Base-by-base conservation (phyloP, 2,888 invertebrate species). In the Bellardia pandia region DNA sequence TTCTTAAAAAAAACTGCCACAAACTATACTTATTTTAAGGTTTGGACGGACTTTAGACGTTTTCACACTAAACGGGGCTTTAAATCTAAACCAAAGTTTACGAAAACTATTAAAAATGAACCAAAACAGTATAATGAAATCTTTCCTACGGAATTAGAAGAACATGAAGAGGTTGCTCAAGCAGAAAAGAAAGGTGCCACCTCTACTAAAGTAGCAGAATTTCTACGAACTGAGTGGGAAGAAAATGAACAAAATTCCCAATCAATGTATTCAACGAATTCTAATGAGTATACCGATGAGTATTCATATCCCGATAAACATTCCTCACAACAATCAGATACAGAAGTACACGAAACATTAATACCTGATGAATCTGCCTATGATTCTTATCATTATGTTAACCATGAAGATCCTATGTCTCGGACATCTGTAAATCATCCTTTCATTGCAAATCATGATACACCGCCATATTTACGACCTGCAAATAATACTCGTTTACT, bases 11-110 rank as follows among this genome's bases (percentile, higher is more conserved):
- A 72, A 23, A 13, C 9, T 40, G 37, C 11, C 5, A 51, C 4
- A 51, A 51, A 51, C 45, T 56, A 56, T 3, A n/a, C 33, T 60
- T 45, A n/a, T 56, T 16, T 68, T 23, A 3, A 87, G 87, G 87
- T 87, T 62, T 87, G 87, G 87, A 85, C 84, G 4, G 87, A 87
- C 30, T 87, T 81, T 56, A 76, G 69, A 42, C 87, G 87, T 64
- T 85, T 84, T 45, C 84, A 85, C n/a, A 87, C 77, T 64, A 81
- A 81, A 56, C 72, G 77, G 0, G 60, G 66, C 11, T 78, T 81
- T 51, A 66, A 79, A 62, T 85, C 85, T 7, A 78, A 40, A 37
- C 79, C 78, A n/a, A 85, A 85, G 45, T 85, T 85, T 42, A 60
- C 64, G 2, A 85, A 81, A 77, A 45, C 30, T 9, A 37, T 84